Evolutionary conservation across 2,113 vertebrate genomes (phyloP).

Genomic region (Rissa tridactyla): DNA sequence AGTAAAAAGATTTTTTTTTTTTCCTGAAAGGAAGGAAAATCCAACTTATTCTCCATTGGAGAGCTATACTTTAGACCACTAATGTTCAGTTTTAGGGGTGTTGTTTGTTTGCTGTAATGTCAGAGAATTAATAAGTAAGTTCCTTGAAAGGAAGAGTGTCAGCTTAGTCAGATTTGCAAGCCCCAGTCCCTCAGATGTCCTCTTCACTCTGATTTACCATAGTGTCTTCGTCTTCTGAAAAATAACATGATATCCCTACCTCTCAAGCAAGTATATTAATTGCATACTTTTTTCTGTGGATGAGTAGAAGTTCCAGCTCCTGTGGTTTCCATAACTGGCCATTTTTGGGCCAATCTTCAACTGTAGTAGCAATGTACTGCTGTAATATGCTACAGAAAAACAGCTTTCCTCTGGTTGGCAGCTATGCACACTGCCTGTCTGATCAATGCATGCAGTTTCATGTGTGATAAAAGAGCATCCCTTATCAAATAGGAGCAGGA

Average conservation of each 20-base stretch:
- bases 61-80: neutral
- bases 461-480: conserved; percentile 63
- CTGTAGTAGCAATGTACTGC: neutral
- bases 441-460: conserved; percentile 59
- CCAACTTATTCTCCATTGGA: neutral
- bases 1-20: neutral
- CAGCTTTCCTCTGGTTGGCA: neutral
- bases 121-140: neutral
- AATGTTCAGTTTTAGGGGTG: neutral
- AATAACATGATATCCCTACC: neutral
- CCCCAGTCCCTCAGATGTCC: neutral
- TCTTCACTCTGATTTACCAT: neutral
- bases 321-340: neutral
- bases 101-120: neutral
- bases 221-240: neutral
- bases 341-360: neutral
- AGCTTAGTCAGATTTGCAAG: neutral
- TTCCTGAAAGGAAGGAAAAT: neutral
- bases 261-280: neutral
- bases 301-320: neutral
- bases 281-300: neutral
- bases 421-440: conserved; percentile 23
- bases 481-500: conserved; percentile 76
- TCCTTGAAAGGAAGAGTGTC: neutral
- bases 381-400: neutral